Percentiles rank a stretch among this genome's conserved stretches.
phyloP scores from a whole-genome alignment of 2,888 invertebrate genomes.

The Anaspis maculata region DNA sequence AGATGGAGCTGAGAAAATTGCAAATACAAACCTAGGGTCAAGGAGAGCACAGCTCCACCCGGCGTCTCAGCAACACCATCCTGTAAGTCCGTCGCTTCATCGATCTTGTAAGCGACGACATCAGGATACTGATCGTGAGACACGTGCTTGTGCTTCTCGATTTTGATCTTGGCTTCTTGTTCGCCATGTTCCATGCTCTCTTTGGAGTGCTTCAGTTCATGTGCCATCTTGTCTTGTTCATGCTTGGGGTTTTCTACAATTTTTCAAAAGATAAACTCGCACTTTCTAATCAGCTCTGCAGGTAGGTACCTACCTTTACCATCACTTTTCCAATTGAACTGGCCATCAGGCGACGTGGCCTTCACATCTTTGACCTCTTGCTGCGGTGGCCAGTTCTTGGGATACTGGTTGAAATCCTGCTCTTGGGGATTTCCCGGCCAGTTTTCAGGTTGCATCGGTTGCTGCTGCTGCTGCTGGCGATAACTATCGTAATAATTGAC shows the following conservation, averaged over 20 bases:
- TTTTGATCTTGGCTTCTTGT: conserved; percentile 19
- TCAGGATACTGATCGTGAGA: conserved; percentile 26
- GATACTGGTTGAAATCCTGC: conserved; percentile 7
- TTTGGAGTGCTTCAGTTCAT: conserved; percentile 38
- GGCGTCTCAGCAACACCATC: conserved; percentile 64
- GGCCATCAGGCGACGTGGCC: conserved; percentile 3
- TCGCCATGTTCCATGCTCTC: conserved; percentile 23
- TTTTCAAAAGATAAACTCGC: not conserved
- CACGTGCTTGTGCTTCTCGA: conserved; percentile 20
- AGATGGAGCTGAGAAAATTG: too few species aligned
- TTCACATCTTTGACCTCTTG: conserved; percentile 1
- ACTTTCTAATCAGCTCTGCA: not conserved
- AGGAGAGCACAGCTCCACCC: conserved; percentile 70
- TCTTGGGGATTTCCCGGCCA: too few species aligned
- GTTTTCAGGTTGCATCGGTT: too few species aligned
- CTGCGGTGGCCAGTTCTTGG: too few species aligned
- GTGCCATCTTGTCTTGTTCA: conserved; percentile 37
- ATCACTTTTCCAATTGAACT: conserved; percentile 2
- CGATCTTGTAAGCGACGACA: conserved; percentile 29
- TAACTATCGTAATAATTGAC: conserved; percentile 21
- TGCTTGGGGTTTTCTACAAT: conserved; percentile 27
- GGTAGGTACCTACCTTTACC: conserved; percentile 2
- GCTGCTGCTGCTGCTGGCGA: conserved; percentile 17
- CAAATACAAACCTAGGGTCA: conserved; percentile 64
- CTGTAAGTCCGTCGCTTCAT: conserved; percentile 31